Evolutionary conservation across 2,888 invertebrate genomes (phyloP), one percentile per base, ranked within the genome.

Genomic region (Andrena praecox): DNA sequence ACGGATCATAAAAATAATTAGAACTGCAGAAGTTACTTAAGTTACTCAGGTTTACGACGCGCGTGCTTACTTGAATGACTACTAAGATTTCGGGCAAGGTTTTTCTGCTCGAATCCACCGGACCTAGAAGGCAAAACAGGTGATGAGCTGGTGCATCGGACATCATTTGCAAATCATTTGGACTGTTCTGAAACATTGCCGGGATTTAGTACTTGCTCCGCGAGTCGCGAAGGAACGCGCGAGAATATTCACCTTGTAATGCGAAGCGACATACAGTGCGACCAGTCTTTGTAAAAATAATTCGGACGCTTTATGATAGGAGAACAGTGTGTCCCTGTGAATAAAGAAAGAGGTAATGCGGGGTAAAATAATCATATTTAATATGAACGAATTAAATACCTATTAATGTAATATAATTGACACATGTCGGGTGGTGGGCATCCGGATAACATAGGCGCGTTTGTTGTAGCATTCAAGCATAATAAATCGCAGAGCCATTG

Each of bases 131-230:
- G 87, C 99, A 99, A 94, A 99, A 99, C 75, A 99, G 94, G 93
- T 99, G 98, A 94, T 99, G 99, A 0, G 99, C 99, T 0, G 99
- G 99, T 20, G 99, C 99, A 94, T 99, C 99, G 16, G 99, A 98
- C 95, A 99, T 96, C 96, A 99, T 97, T 95, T 99, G 99, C 59
- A 99, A 95, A 95, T 99, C 99, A 94, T 99, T 99, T 0, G 99
- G 99, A 76, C 98, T 98, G 95, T 99, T 99, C 96, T 97, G 94
- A 73, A 91, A 91, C 84, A 68, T 64, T 54, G 35, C 29, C 20
- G 20, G 27, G 35, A 66, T 29, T 85, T 3, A 56, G 33, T 16
- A 48, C 54, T 60, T 50, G 75, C 66, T 29, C 8, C 80, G 12
- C 4, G 42, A 5, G 42, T 42, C 12, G 71, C 64, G 48, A 6